Base-by-base conservation (phyloP, 2,888 invertebrate species). In the Drosophila longiperda region DNA sequence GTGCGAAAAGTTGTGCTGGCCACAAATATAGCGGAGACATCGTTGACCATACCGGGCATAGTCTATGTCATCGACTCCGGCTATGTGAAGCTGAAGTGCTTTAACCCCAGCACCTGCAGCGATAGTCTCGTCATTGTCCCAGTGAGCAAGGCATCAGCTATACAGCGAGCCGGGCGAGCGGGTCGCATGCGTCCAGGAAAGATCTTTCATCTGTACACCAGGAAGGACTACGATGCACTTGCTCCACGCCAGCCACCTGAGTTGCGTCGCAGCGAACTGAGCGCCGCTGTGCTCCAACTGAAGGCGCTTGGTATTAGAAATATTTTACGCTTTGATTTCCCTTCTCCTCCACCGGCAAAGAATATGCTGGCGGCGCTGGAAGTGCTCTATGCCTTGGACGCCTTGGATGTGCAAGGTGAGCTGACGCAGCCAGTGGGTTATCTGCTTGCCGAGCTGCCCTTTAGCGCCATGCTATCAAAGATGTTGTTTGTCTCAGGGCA, bases 1-100 rank as follows among this genome's bases (percentile, higher is more conserved):
- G 95, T 95, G 0, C 94, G 99, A 34, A 99, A 99, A 93, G 96
- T 99, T 29, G 95, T 99, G 0, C 94, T 99, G 6, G 97, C 99
- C 0, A 99, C 99, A 0, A 99, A 99, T 91, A 97, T 99, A 61
- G 99, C 99, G 0, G 99, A 99, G 93, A 98, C 99, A 0, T 98
- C 99, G 1, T 95, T 99, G 23, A 99, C 99, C 0, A 98, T 99
- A 88, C 96, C 97, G 5, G 98, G 98, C 32, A 96, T 99, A 75
- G 96, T 96, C 36, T 98, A 98, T 93, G 98, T 99, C 61, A 95
- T 99, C 63, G 99, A 99, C 92, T 96, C 98, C 92, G 99, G 99
- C 1, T 99, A 98, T 94, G 98, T 98, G 58, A 99, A 99, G 94
- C 93, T 99, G 82, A 96, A 97, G 26, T 98, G 97, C 95, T 98